Conservation (phyloP, 2,888 invertebrate species). For the Agonopterix alstromeriana region DNA sequence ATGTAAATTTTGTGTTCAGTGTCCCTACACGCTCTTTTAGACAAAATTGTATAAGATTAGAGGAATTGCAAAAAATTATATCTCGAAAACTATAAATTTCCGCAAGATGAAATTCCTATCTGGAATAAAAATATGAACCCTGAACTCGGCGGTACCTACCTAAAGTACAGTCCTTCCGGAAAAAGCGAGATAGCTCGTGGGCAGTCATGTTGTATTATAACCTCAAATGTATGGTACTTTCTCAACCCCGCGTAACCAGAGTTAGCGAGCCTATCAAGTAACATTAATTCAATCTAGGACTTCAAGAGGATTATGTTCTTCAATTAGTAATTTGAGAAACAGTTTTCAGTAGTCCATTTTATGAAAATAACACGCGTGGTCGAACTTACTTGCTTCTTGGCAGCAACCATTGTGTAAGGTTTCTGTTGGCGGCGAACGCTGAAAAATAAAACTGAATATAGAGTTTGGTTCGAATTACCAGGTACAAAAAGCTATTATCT, state of each 20-base stretch:
- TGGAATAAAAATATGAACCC: too few species aligned
- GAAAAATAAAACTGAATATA: background rate
- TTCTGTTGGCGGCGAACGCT: background rate
- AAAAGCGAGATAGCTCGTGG: background rate
- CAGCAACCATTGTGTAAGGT: conserved; percentile 84
- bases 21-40: too few species aligned
- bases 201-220: conserved; percentile 5
- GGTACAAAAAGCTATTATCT: background rate
- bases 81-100: too few species aligned
- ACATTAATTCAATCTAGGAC: conserved; percentile 46
- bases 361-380: conserved; percentile 33
- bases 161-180: too few species aligned
- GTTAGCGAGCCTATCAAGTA: conserved; percentile 65
- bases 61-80: too few species aligned
- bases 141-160: too few species aligned
- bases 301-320: conserved; percentile 26
- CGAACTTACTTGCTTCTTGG: conserved; percentile 88
- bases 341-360: conserved; percentile 40
- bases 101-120: too few species aligned
- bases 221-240: conserved; percentile 42
- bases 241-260: conserved; percentile 62
- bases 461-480: background rate
- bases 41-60: too few species aligned
- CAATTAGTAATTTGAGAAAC: conserved; percentile 26
- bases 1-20: too few species aligned